phyloP scores from a whole-genome alignment of 1,140 invertebrate species.

The Zeugodacus cucurbitae region DNA sequence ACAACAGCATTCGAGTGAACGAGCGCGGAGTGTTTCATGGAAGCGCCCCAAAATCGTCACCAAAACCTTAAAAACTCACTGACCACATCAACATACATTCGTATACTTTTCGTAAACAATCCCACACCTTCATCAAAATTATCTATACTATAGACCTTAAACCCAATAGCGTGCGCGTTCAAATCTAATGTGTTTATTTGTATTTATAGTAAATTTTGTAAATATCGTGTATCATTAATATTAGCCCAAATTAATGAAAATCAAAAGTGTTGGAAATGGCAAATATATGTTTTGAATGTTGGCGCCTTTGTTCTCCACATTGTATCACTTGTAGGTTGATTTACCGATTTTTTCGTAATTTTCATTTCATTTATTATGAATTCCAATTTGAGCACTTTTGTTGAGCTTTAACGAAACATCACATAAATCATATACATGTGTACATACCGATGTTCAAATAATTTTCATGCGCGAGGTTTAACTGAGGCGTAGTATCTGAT shows the following conservation, averaged over 20 bases:
- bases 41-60: neutral
- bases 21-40: neutral
- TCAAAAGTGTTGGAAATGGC: neutral
- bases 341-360: neutral
- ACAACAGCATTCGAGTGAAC: neutral
- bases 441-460: neutral
- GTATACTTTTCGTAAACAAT: neutral
- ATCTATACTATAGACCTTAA: neutral
- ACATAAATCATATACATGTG: neutral
- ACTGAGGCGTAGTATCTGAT: slow-evolving; percentile 29
- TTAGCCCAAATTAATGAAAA: slow-evolving; percentile 21
- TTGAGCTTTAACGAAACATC: neutral
- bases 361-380: neutral
- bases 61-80: neutral
- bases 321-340: neutral
- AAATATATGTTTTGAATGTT: neutral
- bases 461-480: neutral
- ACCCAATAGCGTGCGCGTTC: neutral
- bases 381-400: neutral
- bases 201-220: neutral
- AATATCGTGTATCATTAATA: neutral
- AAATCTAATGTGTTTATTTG: neutral
- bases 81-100: neutral
- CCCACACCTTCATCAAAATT: neutral
- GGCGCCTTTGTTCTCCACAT: neutral